A percentile compares a stretch with the other conserved stretches of the same genome.
Evolutionary conservation across 2,888 invertebrate species (phyloP).

Genomic region (Bruchidius siliquastri): DNA sequence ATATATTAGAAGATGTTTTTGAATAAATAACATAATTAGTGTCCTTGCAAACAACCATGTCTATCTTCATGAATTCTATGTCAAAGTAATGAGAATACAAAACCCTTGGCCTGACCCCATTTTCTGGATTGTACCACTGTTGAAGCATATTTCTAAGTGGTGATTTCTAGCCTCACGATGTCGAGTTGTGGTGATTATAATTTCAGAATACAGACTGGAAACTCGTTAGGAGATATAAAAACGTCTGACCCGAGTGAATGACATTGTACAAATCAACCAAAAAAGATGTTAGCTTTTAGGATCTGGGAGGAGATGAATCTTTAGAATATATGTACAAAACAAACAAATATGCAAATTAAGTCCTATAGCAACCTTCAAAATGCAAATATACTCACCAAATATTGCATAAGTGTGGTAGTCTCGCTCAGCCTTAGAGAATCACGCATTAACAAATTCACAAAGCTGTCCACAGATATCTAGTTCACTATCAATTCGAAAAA

Average conservation of each 20-base stretch:
- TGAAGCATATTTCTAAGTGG: background rate
- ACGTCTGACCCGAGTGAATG: background rate
- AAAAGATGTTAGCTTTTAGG: background rate
- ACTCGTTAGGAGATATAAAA: background rate
- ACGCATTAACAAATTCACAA: constrained; percentile 12
- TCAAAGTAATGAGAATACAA: constrained; percentile 27
- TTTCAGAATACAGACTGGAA: background rate
- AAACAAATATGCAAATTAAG: constrained; percentile 15
- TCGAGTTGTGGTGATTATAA: background rate
- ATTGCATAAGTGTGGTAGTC: constrained; percentile 28
- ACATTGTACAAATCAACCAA: background rate
- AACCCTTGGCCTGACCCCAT: constrained; percentile 34
- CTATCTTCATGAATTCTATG: constrained; percentile 19
- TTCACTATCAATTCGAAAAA: background rate
- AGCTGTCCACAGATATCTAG: background rate
- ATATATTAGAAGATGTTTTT: background rate
- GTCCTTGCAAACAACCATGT: constrained; percentile 27
- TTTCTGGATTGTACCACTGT: constrained; percentile 12
- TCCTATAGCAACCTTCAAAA: constrained; percentile 28
- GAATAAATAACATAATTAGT: constrained; percentile 11
- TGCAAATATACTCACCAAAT: constrained; percentile 27
- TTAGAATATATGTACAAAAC: background rate
- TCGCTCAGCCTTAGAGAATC: constrained; percentile 11
- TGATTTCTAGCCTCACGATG: background rate
- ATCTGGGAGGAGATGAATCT: background rate